Evolutionary conservation across 2,113 vertebrate species (phyloP).

Genomic region (Cinclus cinclus): DNA sequence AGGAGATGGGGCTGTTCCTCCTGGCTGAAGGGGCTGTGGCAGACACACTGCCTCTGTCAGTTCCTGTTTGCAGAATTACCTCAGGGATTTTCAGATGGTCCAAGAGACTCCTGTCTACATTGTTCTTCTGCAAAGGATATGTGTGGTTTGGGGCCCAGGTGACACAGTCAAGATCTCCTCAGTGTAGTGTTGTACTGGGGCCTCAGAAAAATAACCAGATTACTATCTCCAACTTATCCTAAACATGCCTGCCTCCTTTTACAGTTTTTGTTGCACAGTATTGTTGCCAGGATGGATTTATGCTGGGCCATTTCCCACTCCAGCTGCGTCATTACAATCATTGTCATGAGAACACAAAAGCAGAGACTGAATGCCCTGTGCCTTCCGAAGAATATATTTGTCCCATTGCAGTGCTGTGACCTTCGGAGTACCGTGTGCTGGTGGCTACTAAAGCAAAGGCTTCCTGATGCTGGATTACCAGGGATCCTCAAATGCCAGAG

Average conservation of each 20-base stretch:
- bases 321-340: constrained; percentile 60
- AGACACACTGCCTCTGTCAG: not conserved
- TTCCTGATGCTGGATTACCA: constrained; percentile 40
- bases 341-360: constrained; percentile 67
- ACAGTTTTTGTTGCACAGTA: constrained; percentile 36
- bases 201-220: constrained; percentile 54
- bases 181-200: constrained; percentile 9
- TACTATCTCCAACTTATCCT: constrained; percentile 43
- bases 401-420: constrained; percentile 24
- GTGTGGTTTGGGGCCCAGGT: constrained; percentile 19
- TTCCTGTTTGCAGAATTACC: constrained; percentile 21
- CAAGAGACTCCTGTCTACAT: constrained; percentile 9
- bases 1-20: not conserved
- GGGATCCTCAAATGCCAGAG: not conserved
- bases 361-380: constrained; percentile 31
- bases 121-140: constrained; percentile 48
- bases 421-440: not conserved
- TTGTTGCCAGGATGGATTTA: constrained; percentile 67
- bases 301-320: constrained; percentile 68
- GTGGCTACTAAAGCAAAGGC: not conserved
- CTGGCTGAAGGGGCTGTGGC: not conserved
- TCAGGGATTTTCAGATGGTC: not conserved
- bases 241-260: constrained; percentile 58
- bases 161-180: constrained; percentile 53
- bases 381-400: constrained; percentile 32